Evolutionary conservation across 2,113 vertebrate species (phyloP).

Genomic region (Mesitornis unicolor): DNA sequence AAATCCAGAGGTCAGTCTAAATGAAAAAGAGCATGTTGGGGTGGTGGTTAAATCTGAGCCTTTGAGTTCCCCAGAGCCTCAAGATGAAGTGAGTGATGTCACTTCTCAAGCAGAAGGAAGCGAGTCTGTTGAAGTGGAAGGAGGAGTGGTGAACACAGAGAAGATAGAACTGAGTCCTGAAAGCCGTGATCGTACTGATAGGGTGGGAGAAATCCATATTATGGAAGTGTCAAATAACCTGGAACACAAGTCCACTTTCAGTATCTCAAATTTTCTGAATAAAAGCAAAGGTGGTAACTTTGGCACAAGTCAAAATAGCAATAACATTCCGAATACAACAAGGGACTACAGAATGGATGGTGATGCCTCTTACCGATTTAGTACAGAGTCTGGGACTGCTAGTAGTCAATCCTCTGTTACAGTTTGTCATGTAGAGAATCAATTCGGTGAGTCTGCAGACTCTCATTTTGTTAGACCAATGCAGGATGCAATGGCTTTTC

Average conservation of each 20-base stretch:
- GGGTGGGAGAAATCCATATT: conserved; percentile 78
- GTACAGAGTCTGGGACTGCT: conserved; percentile 74
- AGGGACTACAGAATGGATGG: conserved; percentile 81
- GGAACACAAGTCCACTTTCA: conserved; percentile 80
- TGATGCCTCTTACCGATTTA: conserved; percentile 79
- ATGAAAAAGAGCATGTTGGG: conserved; percentile 78
- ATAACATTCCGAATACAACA: conserved; percentile 86
- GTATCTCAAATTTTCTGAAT: conserved; percentile 84
- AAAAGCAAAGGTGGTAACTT: conserved; percentile 76
- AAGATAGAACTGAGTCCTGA: conserved; percentile 91
- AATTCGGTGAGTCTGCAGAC: conserved; percentile 76
- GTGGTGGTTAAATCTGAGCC: conserved; percentile 90
- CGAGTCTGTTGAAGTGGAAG: conserved; percentile 82
- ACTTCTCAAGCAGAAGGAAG: conserved; percentile 88
- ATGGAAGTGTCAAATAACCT: conserved; percentile 76
- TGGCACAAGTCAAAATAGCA: conserved; percentile 66
- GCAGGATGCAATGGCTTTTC: conserved; percentile 80
- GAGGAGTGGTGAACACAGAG: conserved; percentile 73
- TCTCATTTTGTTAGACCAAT: conserved; percentile 83
- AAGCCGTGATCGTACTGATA: conserved; percentile 86
- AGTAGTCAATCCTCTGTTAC: conserved; percentile 71
- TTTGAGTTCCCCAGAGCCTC: conserved; percentile 87
- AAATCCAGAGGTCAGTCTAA: conserved; percentile 65
- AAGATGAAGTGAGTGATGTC: conserved; percentile 86
- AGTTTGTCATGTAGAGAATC: conserved; percentile 75